phyloP scores from a whole-genome alignment of 1,140 invertebrate species.

The Tribolium madens region DNA sequence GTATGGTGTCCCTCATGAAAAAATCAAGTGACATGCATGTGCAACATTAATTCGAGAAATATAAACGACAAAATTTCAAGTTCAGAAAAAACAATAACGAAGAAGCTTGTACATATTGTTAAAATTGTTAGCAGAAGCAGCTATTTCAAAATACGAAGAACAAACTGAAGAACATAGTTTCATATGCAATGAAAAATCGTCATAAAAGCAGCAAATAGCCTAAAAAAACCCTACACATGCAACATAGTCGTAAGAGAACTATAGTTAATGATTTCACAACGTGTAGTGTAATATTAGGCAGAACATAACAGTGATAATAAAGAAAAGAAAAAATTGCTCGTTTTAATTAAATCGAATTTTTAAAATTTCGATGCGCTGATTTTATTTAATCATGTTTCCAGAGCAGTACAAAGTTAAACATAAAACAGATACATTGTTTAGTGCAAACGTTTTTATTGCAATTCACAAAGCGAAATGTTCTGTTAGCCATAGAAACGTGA shows the following conservation, averaged over 20 bases:
- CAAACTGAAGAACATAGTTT: conserved; percentile 38
- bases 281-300: conserved; percentile 53
- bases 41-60: conserved; percentile 39
- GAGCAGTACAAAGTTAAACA: neutral
- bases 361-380: neutral
- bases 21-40: conserved; percentile 48
- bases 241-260: conserved; percentile 36
- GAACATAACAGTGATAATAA: conserved; percentile 26
- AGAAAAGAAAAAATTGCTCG: conserved; percentile 1
- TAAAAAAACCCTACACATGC: conserved; percentile 45
- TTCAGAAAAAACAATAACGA: conserved; percentile 13
- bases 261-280: conserved; percentile 17
- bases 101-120: conserved; percentile 30
- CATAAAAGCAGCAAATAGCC: conserved; percentile 14
- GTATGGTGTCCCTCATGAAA: conserved; percentile 53
- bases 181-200: conserved; percentile 19
- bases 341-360: neutral
- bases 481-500: neutral
- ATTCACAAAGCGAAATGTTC: neutral
- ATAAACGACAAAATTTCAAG: conserved; percentile 22
- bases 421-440: neutral
- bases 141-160: conserved; percentile 24
- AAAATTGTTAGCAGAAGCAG: conserved; percentile 30
- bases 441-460: neutral
- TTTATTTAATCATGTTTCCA: neutral